phyloP scores from a whole-genome alignment of 2,797 vertebrate species.

The Gobio occitaniae region DNA sequence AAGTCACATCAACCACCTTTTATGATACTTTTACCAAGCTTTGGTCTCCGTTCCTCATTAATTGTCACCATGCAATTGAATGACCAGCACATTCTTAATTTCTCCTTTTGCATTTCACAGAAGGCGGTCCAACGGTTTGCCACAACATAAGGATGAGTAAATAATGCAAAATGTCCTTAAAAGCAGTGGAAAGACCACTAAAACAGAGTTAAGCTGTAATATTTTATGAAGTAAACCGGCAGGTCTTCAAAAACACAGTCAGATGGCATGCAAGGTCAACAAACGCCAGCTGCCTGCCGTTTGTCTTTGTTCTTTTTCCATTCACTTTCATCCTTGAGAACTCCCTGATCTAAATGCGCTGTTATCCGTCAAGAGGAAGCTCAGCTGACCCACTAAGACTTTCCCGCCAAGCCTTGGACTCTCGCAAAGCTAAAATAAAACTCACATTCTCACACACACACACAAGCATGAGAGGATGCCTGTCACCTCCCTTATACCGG shows the following conservation, averaged over 20 bases:
- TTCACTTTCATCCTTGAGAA: slow-evolving; percentile 22
- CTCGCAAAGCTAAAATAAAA: slow-evolving; percentile 40
- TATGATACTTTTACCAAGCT: not conserved
- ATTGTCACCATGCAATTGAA: not conserved
- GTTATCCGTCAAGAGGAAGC: slow-evolving; percentile 49
- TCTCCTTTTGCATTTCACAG: not conserved
- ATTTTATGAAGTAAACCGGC: not conserved
- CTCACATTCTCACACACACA: not conserved
- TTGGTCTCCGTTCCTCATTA: not conserved
- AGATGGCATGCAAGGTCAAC: slow-evolving; percentile 15
- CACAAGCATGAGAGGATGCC: slow-evolving; percentile 1
- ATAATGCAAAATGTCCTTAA: not conserved
- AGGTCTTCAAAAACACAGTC: slow-evolving; percentile 1
- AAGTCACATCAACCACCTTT: not conserved
- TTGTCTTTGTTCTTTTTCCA: slow-evolving; percentile 18
- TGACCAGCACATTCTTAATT: not conserved
- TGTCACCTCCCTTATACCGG: not conserved
- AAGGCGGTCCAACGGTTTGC: not conserved
- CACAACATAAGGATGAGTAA: not conserved
- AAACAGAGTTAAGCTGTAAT: not conserved
- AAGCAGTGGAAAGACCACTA: not conserved
- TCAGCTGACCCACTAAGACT: slow-evolving; percentile 42
- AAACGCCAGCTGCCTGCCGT: not conserved
- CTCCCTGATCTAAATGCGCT: slow-evolving; percentile 14
- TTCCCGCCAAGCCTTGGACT: slow-evolving; percentile 30